phyloP scores from a whole-genome alignment of 1,140 invertebrate genomes.

The Dufourea novaeangliae region DNA sequence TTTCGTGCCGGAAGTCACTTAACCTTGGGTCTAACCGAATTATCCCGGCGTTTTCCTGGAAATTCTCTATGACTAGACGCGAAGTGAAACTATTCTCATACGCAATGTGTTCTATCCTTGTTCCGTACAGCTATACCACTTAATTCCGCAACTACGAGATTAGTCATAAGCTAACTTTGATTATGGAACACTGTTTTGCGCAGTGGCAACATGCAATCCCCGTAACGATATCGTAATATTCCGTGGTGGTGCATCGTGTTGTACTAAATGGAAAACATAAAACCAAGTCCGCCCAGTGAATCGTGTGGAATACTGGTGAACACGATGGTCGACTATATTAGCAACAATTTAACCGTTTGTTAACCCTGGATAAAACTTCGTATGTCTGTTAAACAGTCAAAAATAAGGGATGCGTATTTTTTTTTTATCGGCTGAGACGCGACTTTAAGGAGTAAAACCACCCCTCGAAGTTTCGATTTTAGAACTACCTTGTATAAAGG shows the following conservation, averaged over 20 bases:
- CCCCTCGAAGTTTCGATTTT: no score
- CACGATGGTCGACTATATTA: not conserved
- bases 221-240: not conserved
- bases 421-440: no score
- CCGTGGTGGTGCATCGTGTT: not conserved
- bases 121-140: no score
- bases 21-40: not conserved
- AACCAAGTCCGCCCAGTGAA: not conserved
- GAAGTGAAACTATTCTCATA: not conserved
- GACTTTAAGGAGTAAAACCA: no score
- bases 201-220: not conserved
- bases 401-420: no score
- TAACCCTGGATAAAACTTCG: no score
- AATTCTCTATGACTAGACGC: not conserved
- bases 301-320: not conserved
- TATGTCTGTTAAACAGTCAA: no score
- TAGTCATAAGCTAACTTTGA: constrained; percentile 1
- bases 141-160: not conserved
- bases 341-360: not conserved
- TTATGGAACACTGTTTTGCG: not conserved
- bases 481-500: no score
- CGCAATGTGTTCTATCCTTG: not conserved
- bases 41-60: not conserved
- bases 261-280: not conserved
- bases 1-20: no score